Percentiles rank a stretch among this genome's conserved stretches.
These are phyloP conservation scores for Macroteleia sp. DNA, from an alignment of 2,888 invertebrate species.

Conservation along the genomic window DNA sequence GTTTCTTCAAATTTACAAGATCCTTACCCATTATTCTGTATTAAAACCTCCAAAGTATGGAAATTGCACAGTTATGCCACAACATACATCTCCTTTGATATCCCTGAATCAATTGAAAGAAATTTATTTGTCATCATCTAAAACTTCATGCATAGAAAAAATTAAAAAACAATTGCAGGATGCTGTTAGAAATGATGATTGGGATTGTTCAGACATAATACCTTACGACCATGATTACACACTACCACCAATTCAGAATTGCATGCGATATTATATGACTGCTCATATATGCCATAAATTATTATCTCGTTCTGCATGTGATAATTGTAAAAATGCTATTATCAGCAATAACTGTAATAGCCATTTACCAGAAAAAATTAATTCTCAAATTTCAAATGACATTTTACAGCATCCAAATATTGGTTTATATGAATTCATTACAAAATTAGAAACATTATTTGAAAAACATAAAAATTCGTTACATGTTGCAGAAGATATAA, in stretches of 20 bases:
- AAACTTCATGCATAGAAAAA: not conserved
- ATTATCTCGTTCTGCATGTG: slow-evolving; percentile 4
- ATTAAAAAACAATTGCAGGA: not conserved
- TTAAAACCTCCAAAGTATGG: slow-evolving; percentile 14
- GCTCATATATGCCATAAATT: slow-evolving; percentile 3
- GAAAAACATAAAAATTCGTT: not conserved
- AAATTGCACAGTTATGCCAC: not conserved
- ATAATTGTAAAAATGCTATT: not conserved
- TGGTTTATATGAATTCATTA: not conserved
- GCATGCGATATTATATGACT: slow-evolving; percentile 10
- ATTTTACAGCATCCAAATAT: slow-evolving; percentile 8
- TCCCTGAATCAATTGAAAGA: not conserved
- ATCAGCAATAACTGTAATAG: not conserved
- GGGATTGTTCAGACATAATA: not conserved
- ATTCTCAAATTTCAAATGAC: not conserved
- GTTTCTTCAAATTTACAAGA: slow-evolving; percentile 7
- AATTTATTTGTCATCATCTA: not conserved
- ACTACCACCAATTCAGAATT: not conserved
- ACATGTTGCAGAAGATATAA: slow-evolving; percentile 1
- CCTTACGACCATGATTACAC: slow-evolving; percentile 1
- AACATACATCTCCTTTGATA: slow-evolving; percentile 7
- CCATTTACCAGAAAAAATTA: not conserved
- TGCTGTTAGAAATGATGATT: slow-evolving; percentile 1
- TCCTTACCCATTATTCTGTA: not conserved
- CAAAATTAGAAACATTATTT: not conserved